Evolutionary conservation across 2,113 vertebrate species (phyloP).

Genomic region (Osmerus eperlanus): DNA sequence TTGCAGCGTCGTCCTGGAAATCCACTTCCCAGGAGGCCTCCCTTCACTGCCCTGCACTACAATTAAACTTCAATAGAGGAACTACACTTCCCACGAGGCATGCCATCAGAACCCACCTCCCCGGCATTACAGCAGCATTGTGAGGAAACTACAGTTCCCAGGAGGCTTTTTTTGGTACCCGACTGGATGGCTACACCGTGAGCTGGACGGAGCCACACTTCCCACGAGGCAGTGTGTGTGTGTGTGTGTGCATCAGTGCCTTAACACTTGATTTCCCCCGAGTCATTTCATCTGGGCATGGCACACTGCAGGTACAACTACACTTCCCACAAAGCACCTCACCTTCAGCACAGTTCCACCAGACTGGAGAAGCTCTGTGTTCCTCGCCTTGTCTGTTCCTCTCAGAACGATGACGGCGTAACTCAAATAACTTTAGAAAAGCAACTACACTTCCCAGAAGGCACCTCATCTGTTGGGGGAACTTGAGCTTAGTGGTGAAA

Average conservation of each 20-base stretch:
- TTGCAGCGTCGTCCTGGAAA: background rate
- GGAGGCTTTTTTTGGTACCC: slow-evolving; percentile 33
- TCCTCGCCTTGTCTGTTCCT: background rate
- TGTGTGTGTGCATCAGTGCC: slow-evolving; percentile 6
- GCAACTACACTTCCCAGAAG: no score
- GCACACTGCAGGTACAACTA: slow-evolving; percentile 12
- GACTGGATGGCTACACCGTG: slow-evolving; percentile 10
- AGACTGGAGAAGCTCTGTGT: background rate
- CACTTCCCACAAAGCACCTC: slow-evolving; percentile 31
- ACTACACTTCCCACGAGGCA: slow-evolving; percentile 43
- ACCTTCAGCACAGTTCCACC: background rate
- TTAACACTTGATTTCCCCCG: slow-evolving; percentile 7
- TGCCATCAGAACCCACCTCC: slow-evolving; percentile 7
- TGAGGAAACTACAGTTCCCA: slow-evolving; percentile 29
- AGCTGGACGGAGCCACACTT: slow-evolving; percentile 30
- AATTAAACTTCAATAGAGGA: slow-evolving; percentile 49
- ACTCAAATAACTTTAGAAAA: background rate
- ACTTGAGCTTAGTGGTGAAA: background rate
- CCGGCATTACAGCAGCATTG: slow-evolving; percentile 19
- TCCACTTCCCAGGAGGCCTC: slow-evolving; percentile 16
- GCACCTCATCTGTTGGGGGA: background rate
- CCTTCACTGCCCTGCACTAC: slow-evolving; percentile 26
- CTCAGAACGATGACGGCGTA: background rate
- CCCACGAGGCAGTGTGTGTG: slow-evolving; percentile 7
- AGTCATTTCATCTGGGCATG: slow-evolving; percentile 3